Conservation (phyloP, 92 coral and sea anemone genomes). For the Bergia puertoricense region DNA sequence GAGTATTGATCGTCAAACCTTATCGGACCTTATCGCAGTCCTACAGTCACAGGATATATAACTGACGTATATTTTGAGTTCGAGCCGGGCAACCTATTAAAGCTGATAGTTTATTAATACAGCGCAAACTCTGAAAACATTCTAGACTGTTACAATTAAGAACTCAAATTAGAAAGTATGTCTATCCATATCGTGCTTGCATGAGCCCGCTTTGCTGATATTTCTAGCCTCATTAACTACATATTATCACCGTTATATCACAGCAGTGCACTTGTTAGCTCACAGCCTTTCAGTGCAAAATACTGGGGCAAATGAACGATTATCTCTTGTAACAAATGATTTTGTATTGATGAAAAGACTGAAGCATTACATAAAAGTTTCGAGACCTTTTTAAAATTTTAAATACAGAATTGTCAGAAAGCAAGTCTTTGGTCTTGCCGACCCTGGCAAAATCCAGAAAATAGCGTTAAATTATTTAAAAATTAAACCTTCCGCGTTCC, state of each 20-base stretch:
- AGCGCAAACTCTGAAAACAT: neutral
- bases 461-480: too few species aligned
- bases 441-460: too few species aligned
- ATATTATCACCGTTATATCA: slow-evolving; percentile 12
- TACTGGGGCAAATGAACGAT: neutral
- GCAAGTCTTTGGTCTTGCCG: neutral
- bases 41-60: slow-evolving; percentile 5
- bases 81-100: neutral
- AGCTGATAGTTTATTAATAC: neutral
- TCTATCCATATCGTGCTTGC: neutral
- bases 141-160: neutral
- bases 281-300: neutral
- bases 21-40: slow-evolving; percentile 19
- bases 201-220: neutral
- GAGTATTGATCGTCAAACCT: neutral
- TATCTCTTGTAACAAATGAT: neutral
- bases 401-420: neutral
- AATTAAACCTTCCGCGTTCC: too few species aligned
- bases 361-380: too few species aligned
- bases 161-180: neutral
- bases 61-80: neutral
- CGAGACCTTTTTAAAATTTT: neutral
- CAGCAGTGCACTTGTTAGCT: slow-evolving; percentile 2
- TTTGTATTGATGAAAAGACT: neutral
- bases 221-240: neutral